Conservation (phyloP, 2,888 invertebrate genomes). For the Aspidiotus rigidus region DNA sequence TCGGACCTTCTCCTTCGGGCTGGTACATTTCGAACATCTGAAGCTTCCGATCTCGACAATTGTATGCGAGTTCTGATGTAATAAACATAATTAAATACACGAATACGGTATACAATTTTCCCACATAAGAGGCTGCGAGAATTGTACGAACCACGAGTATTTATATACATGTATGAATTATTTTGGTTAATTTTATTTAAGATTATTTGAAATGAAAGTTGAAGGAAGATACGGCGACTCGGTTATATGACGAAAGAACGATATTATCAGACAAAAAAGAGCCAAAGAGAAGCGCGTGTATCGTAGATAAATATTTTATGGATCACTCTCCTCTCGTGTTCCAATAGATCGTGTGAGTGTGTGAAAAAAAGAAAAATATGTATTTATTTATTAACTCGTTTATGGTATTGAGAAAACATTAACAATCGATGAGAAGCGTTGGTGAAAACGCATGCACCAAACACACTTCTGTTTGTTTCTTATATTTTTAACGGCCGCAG, state of each 20-base stretch:
- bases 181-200: background rate
- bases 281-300: background rate
- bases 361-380: slow-evolving; percentile 23
- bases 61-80: no score
- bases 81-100: no score
- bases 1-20: no score
- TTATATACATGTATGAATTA: background rate
- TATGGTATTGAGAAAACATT: slow-evolving; percentile 30
- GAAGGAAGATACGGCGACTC: background rate
- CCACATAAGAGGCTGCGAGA: background rate
- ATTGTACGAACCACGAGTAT: background rate
- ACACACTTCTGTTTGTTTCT: slow-evolving; percentile 19
- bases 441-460: slow-evolving; percentile 18
- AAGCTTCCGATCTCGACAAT: no score
- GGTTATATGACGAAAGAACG: slow-evolving; percentile 10
- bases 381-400: slow-evolving; percentile 32
- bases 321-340: slow-evolving; percentile 8
- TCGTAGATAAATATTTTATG: slow-evolving; percentile 26
- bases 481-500: slow-evolving; percentile 32
- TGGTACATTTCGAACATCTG: no score
- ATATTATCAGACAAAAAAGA: slow-evolving; percentile 10
- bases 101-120: no score
- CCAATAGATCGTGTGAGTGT: background rate
- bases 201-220: background rate
- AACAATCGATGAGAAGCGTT: slow-evolving; percentile 28